A percentile compares a stretch with the other conserved stretches of the same genome.
Evolutionary conservation across 2,113 vertebrate genomes (phyloP).

Genomic region (Oreocharis arfaki): DNA sequence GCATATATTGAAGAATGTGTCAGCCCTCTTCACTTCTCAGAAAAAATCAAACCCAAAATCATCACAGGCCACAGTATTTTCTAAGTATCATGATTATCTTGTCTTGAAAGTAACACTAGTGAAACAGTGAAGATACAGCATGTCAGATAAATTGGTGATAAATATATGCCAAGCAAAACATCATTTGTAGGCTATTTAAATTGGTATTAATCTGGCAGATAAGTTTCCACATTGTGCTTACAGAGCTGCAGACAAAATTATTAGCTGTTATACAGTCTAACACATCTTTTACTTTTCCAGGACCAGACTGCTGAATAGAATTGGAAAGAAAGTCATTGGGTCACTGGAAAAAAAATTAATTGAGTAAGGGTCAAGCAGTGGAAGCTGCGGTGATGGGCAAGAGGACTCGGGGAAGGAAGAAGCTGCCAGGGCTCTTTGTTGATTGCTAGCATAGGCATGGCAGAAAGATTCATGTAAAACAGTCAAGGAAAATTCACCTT

Average conservation of each 20-base stretch:
- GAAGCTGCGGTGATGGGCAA: not conserved
- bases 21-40: not conserved
- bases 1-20: not conserved
- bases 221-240: not conserved
- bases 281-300: not conserved
- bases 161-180: not conserved
- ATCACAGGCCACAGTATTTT: not conserved
- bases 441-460: rapidly evolving
- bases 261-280: not conserved
- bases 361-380: not conserved
- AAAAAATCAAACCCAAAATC: not conserved
- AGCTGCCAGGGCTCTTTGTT: not conserved
- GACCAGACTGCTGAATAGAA: not conserved
- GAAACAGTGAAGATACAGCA: not conserved
- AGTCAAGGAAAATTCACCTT: not conserved
- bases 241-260: not conserved
- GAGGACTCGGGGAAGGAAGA: not conserved
- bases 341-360: not conserved
- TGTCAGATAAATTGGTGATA: not conserved
- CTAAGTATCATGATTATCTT: not conserved
- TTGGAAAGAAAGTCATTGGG: not conserved
- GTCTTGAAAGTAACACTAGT: not conserved
- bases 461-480: not conserved
- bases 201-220: not conserved
- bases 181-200: not conserved